Conservation (phyloP, 2,888 invertebrate genomes). For the Eucriotettix oculatus region DNA sequence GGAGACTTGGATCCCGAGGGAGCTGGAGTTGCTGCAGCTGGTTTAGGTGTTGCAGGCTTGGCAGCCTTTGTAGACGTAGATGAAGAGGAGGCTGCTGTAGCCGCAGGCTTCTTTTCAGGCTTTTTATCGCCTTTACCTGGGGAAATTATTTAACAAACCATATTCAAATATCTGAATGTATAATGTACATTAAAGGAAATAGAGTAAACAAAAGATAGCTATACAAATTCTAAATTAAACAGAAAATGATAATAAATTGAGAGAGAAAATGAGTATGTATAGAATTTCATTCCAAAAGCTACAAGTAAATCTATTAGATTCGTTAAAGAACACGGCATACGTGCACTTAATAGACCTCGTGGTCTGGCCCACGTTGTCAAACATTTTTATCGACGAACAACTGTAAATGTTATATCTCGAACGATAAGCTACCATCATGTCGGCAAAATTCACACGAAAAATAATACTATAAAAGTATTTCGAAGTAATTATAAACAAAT, state of each 20-base stretch:
- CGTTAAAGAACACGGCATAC: too few relatives aligned
- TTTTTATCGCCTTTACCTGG: slow-evolving; percentile 10
- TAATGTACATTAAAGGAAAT: too few relatives aligned
- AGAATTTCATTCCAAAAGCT: too few relatives aligned
- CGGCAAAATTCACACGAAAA: neutral
- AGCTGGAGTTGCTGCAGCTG: slow-evolving; percentile 26
- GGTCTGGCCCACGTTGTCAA: neutral
- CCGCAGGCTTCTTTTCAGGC: slow-evolving; percentile 22
- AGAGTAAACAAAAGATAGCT: too few relatives aligned
- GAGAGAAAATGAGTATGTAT: too few relatives aligned
- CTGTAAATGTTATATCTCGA: neutral
- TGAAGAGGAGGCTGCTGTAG: slow-evolving; percentile 16
- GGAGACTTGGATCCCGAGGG: slow-evolving; percentile 16
- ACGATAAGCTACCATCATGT: neutral
- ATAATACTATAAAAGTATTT: neutral
- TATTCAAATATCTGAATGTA: too few relatives aligned
- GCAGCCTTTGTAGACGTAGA: slow-evolving; percentile 5
- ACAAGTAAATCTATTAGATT: too few relatives aligned
- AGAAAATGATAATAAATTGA: too few relatives aligned
- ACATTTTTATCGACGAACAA: neutral
- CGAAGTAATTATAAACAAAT: slow-evolving; percentile 5
- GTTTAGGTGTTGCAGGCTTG: slow-evolving; percentile 9
- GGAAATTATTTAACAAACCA: neutral
- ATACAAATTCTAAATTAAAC: too few relatives aligned
- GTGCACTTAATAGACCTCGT: neutral